Evolutionary conservation across 1,140 invertebrate genomes (phyloP), one percentile per base, ranked within the genome.

Genomic region (Zelostemma sp.): DNA sequence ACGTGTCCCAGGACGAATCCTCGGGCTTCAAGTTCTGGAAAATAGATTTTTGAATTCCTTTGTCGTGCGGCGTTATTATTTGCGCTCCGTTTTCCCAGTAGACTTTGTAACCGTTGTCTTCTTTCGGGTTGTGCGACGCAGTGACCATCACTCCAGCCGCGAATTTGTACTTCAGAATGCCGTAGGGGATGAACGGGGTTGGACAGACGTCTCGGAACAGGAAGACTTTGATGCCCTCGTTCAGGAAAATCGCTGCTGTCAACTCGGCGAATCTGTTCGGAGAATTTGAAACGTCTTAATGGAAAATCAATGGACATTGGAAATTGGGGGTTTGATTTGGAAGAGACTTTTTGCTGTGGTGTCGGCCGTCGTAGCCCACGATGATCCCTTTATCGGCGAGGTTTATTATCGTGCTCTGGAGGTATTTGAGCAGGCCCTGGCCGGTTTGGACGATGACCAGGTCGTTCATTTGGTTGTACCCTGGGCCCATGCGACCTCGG

Each of bases 21-120:
- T 86, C 84, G 1, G 95, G 95, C 75, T 91, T 85, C 16, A 97
- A 87, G 85, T 95, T 93, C 18, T 92, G 83, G 45, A 91, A 74
- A 72, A 99, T 99, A 38, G 86, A 84, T 15, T 90, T 85, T 71
- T 97, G 91, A 61, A 99, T 98, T 43, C 89, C 89, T 78, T 92
- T 92, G 83, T 99, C 98, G 72, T 95, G 92, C 0, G 98, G 98
- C 0, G 92, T 85, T 50, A 97, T 93, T 43, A 99, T 99, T 89
- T 99, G 97, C n/a, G 94, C 91, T 1, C 96, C 96, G 85, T 99
- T 98, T 15, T 86, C 86, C 93, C 96, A 97, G 81, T 98, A 99
- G 2, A 98, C 95, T 88, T 99, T 99, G 80, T 99, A 99, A 2
- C 98, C 98, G 85, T 99, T 99, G 80, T 99, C 97, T 48, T 99